Evolutionary conservation across 2,113 vertebrate species (phyloP).

Genomic region (Gavia stellata): DNA sequence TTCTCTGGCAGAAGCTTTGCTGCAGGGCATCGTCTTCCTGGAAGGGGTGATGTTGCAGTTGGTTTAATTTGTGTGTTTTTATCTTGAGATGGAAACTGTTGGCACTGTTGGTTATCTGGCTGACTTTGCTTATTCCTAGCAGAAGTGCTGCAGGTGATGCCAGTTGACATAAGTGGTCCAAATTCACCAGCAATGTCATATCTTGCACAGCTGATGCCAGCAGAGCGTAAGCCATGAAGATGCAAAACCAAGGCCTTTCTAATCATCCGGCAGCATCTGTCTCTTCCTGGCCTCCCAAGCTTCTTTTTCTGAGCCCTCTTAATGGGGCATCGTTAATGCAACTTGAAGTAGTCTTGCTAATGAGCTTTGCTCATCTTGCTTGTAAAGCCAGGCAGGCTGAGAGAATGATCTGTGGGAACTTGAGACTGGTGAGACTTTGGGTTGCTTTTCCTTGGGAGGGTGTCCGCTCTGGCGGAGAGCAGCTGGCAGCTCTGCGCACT

Average conservation of each 20-base stretch:
- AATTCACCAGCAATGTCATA: background rate
- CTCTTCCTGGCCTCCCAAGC: background rate
- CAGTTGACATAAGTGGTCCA: constrained; percentile 1
- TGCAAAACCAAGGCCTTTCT: background rate
- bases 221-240: background rate
- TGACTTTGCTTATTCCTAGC: background rate
- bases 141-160: constrained; percentile 2
- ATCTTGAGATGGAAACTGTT: background rate
- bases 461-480: background rate
- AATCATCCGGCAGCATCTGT: constrained; percentile 13
- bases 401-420: background rate
- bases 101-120: background rate
- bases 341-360: constrained; percentile 22
- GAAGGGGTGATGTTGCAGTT: background rate
- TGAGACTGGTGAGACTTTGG: background rate
- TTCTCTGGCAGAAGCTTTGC: background rate
- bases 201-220: constrained; percentile 19
- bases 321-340: constrained; percentile 3
- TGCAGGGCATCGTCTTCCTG: background rate
- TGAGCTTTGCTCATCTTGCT: background rate
- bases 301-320: background rate
- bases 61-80: background rate
- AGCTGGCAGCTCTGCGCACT: background rate
- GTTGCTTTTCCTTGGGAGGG: background rate
- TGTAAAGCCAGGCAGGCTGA: background rate